phyloP scores from a whole-genome alignment of 2,113 vertebrate genomes.

The Hydrolagus affinis region DNA sequence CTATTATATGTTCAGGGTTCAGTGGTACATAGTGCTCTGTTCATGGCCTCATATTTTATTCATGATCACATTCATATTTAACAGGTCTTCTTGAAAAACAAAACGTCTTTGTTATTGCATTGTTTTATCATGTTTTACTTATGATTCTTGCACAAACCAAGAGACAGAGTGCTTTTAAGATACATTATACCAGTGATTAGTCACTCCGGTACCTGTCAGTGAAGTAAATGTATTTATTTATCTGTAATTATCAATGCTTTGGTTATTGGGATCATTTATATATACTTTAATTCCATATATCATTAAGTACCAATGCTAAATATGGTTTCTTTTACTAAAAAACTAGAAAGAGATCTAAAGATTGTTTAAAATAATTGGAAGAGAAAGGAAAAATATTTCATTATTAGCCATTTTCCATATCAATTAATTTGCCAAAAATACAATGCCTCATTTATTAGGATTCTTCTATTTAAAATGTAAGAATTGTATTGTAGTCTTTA shows the following conservation, averaged over 20 bases:
- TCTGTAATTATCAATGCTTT: slow-evolving; percentile 19
- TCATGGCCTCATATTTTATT: slow-evolving; percentile 86
- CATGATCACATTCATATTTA: slow-evolving; percentile 70
- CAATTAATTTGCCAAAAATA: not conserved
- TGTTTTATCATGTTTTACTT: not conserved
- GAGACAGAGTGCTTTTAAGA: not conserved
- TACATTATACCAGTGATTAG: slow-evolving; percentile 5
- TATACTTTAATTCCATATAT: not conserved
- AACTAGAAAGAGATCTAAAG: too few species aligned
- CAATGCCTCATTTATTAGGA: too few species aligned
- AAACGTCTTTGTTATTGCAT: slow-evolving; percentile 39
- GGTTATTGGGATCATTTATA: slow-evolving; percentile 1
- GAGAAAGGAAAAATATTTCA: not conserved
- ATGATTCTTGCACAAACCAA: not conserved
- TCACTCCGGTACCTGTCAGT: not conserved
- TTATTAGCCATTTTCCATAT: not conserved
- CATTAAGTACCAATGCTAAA: not conserved
- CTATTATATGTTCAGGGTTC: slow-evolving; percentile 63
- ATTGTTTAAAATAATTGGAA: not conserved
- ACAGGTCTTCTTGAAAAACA: slow-evolving; percentile 54
- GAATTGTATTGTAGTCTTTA: not conserved
- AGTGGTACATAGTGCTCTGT: slow-evolving; percentile 56
- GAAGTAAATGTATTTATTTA: slow-evolving; percentile 16
- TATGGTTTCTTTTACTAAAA: too few species aligned
- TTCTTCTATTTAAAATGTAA: not conserved